A percentile compares a stretch with the other conserved stretches of the same genome.
Evolutionary conservation across 1,140 invertebrate genomes (phyloP).

Genomic region (Rhagoletis pomonella): DNA sequence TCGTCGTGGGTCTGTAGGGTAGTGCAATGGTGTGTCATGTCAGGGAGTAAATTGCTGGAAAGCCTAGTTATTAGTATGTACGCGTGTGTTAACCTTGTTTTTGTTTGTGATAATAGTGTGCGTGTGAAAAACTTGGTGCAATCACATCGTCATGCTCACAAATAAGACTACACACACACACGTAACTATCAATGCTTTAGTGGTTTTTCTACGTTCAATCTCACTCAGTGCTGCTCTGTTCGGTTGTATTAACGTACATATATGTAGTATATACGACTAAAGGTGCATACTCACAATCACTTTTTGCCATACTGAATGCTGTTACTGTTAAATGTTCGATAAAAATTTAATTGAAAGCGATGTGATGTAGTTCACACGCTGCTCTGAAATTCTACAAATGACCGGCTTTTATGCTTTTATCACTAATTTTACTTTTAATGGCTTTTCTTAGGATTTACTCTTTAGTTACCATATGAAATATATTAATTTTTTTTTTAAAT

Average conservation of each 20-base stretch:
- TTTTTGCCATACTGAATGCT: background rate
- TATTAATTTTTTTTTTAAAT: no score
- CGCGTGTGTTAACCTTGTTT: background rate
- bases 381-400: background rate
- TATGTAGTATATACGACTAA: background rate
- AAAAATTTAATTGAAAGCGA: background rate
- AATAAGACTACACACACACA: background rate
- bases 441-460: background rate
- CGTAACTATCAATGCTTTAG: background rate
- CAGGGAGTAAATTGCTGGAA: background rate
- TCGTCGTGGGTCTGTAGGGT: background rate
- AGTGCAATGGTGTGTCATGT: background rate
- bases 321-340: slow-evolving; percentile 26
- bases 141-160: background rate
- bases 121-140: background rate
- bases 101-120: background rate
- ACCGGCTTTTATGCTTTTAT: slow-evolving; percentile 10
- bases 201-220: background rate
- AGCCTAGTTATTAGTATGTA: background rate
- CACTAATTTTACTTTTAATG: background rate
- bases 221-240: background rate
- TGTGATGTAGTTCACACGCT: background rate
- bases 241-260: background rate
- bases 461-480: no score
- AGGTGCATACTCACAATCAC: slow-evolving; percentile 9